These are phyloP conservation scores for Apeira syringaria DNA, from an alignment of 2,888 invertebrate species.

Conservation along the genomic window DNA sequence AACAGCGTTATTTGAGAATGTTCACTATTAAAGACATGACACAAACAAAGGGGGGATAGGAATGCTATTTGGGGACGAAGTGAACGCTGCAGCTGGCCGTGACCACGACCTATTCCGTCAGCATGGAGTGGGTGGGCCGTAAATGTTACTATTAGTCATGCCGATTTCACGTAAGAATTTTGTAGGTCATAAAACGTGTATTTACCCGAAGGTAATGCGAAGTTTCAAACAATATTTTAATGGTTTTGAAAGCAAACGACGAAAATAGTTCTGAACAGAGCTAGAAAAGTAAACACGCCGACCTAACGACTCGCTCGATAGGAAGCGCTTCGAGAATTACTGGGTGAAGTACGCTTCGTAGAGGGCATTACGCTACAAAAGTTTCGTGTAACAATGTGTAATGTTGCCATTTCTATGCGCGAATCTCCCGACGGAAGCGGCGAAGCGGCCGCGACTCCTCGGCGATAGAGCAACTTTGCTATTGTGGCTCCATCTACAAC, in stretches of 20 bases:
- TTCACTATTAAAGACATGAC: not conserved
- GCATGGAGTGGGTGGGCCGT: constrained; percentile 11
- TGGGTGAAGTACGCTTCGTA: constrained; percentile 61
- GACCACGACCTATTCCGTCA: constrained; percentile 16
- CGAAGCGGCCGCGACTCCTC: constrained; percentile 51
- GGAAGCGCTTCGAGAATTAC: constrained; percentile 62
- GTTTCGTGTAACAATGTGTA: constrained; percentile 79
- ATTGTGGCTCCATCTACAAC: constrained; percentile 79
- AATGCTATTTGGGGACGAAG: constrained; percentile 5
- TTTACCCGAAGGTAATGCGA: constrained; percentile 1
- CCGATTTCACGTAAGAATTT: constrained; percentile 2
- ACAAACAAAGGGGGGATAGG: too few relatives aligned
- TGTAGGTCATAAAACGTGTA: constrained; percentile 8
- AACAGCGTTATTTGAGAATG: constrained; percentile 7
- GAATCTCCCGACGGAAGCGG: constrained; percentile 66
- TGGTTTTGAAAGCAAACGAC: constrained; percentile 8
- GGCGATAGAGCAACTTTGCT: constrained; percentile 61
- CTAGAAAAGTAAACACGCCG: constrained; percentile 30
- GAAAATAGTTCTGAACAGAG: constrained; percentile 8
- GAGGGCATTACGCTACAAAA: constrained; percentile 73
- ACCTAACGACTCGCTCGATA: constrained; percentile 58
- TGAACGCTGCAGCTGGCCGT: constrained; percentile 13
- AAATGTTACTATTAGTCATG: constrained; percentile 8
- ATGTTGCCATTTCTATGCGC: constrained; percentile 82
- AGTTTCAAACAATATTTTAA: constrained; percentile 11